phyloP scores from a whole-genome alignment of 2,797 vertebrate species.

The Enteromius viviparus region DNA sequence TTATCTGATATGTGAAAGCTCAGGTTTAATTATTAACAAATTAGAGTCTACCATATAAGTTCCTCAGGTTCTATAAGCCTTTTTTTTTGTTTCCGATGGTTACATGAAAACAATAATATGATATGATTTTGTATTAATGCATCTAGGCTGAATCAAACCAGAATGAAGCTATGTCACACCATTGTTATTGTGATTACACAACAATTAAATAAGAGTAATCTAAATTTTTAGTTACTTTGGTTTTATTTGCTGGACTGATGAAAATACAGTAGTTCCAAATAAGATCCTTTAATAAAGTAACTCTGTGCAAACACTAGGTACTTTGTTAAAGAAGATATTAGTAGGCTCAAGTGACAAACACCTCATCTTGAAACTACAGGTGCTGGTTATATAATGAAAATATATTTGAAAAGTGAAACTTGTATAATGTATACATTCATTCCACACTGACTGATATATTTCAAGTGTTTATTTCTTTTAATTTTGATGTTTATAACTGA shows the following conservation, averaged over 20 bases:
- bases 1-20: neutral
- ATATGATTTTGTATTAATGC: neutral
- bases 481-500: too few species aligned
- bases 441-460: too few species aligned
- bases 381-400: too few species aligned
- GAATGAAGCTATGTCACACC: neutral
- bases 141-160: neutral
- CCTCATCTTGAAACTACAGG: neutral
- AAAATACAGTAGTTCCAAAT: neutral
- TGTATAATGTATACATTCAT: too few species aligned
- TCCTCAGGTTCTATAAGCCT: neutral
- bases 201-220: neutral
- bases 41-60: neutral
- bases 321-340: too few species aligned
- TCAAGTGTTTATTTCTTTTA: too few species aligned
- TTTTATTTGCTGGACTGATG: neutral
- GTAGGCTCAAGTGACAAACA: neutral
- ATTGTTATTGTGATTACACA: neutral
- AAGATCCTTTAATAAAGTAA: too few species aligned
- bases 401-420: too few species aligned
- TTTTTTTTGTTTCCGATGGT: neutral
- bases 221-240: neutral
- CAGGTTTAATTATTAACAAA: constrained; percentile 20
- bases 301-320: too few species aligned
- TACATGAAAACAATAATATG: neutral